Evolutionary conservation across 2,113 vertebrate species (phyloP).

Genomic region (Sylvia atricapilla): DNA sequence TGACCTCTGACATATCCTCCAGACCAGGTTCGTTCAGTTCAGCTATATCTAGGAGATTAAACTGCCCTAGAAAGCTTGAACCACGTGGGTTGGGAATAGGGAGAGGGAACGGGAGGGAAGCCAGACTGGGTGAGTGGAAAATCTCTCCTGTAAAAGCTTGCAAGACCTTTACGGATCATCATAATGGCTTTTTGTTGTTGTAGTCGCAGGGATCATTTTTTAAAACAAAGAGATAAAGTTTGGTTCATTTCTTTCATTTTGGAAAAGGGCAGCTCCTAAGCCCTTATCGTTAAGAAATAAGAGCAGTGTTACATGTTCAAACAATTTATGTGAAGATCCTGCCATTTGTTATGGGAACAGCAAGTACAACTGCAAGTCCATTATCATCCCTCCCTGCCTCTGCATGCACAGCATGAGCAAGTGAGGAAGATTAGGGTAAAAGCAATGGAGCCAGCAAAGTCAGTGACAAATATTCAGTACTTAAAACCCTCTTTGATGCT

Average conservation of each 20-base stretch:
- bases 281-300: constrained; percentile 51
- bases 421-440: constrained; percentile 11
- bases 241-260: constrained; percentile 44
- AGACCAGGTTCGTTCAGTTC: background rate
- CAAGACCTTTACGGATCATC: constrained; percentile 1
- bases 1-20: background rate
- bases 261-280: constrained; percentile 19
- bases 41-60: background rate
- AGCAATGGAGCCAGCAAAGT: constrained; percentile 1
- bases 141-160: background rate
- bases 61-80: background rate
- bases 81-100: background rate
- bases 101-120: background rate
- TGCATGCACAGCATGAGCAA: constrained; percentile 5
- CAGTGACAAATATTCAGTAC: constrained; percentile 7
- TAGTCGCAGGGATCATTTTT: constrained; percentile 35
- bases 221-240: constrained; percentile 36
- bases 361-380: constrained; percentile 40
- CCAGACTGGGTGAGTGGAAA: background rate
- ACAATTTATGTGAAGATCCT: constrained; percentile 33
- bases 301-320: constrained; percentile 6
- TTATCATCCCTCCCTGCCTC: constrained; percentile 33
- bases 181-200: constrained; percentile 32
- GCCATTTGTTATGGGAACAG: constrained; percentile 38
- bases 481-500: constrained; percentile 19